These are phyloP conservation scores for Enteromius treurensis DNA, from an alignment of 2,797 vertebrate genomes.

Conservation along the genomic window DNA sequence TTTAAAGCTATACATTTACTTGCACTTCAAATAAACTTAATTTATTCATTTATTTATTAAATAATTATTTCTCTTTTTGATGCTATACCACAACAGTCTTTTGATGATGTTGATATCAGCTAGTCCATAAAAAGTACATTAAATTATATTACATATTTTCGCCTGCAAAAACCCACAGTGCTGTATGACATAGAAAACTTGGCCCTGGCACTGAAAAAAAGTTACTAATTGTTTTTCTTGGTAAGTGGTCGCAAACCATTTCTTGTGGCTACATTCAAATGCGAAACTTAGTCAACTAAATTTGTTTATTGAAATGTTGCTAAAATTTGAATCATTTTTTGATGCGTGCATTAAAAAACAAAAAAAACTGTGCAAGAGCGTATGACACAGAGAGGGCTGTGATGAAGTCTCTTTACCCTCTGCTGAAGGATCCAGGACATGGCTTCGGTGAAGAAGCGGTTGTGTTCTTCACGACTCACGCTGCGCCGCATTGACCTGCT, in stretches of 20 bases:
- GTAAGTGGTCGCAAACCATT: no score
- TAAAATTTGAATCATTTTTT: no score
- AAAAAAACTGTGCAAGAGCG: not conserved
- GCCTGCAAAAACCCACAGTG: not conserved
- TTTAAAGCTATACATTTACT: not conserved
- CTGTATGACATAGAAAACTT: not conserved
- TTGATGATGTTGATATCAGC: not conserved
- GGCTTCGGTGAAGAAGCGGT: slow-evolving; percentile 69
- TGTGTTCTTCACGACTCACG: slow-evolving; percentile 68
- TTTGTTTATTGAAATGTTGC: no score
- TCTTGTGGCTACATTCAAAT: no score
- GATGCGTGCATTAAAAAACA: no score
- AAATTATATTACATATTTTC: not conserved
- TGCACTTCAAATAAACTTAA: no score
- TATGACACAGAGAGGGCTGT: not conserved
- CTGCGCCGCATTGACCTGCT: slow-evolving; percentile 56
- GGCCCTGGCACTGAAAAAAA: no score
- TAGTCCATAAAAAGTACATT: not conserved
- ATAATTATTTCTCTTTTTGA: no score
- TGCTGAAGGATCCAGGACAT: slow-evolving; percentile 77
- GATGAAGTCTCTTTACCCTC: slow-evolving; percentile 63
- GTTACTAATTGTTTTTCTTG: no score
- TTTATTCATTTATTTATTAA: no score
- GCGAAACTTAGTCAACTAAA: no score
- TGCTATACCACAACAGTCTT: no score